Percentiles rank a stretch among this genome's conserved stretches.
These are phyloP conservation scores for Ricordea florida DNA, from an alignment of 92 coral and sea anemone genomes.

Conservation along the genomic window DNA sequence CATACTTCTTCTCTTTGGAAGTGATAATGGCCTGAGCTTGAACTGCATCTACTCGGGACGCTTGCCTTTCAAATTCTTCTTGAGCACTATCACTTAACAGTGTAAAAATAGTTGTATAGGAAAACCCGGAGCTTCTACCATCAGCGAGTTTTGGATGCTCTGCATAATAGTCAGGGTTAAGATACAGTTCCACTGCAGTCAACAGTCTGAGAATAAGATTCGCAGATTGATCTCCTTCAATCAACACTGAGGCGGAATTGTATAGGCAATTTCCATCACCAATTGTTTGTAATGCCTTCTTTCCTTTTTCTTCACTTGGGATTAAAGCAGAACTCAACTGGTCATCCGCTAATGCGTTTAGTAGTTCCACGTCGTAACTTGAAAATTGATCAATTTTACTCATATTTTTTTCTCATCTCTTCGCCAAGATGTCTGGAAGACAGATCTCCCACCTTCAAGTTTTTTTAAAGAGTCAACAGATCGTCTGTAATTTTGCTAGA, in stretches of 20 bases:
- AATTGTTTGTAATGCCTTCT: too few relatives aligned
- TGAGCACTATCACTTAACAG: conserved; percentile 33
- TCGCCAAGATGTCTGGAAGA: conserved; percentile 16
- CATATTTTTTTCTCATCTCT: conserved; percentile 10
- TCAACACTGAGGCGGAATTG: too few relatives aligned
- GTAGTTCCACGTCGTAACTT: neutral
- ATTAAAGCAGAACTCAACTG: too few relatives aligned
- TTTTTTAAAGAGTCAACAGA: neutral
- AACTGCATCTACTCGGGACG: conserved; percentile 35
- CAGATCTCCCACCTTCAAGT: conserved; percentile 32
- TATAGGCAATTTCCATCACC: too few relatives aligned
- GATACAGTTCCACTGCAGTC: conserved; percentile 6
- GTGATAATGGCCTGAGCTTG: conserved; percentile 31
- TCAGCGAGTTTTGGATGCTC: conserved; percentile 24
- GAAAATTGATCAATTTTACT: conserved; percentile 1
- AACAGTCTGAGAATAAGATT: conserved; percentile 11
- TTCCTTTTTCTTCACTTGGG: too few relatives aligned
- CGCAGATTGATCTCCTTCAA: too few relatives aligned
- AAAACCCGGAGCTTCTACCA: conserved; percentile 29
- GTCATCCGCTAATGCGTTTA: too few relatives aligned
- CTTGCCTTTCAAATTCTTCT: conserved; percentile 27
- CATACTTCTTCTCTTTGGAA: conserved; percentile 24
- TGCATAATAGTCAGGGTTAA: conserved; percentile 21
- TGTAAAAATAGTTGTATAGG: conserved; percentile 13
- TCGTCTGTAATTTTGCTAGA: conserved; percentile 13